Conservation (phyloP, 2,888 invertebrate species). For the Liopterus haemorrhoidalis region DNA sequence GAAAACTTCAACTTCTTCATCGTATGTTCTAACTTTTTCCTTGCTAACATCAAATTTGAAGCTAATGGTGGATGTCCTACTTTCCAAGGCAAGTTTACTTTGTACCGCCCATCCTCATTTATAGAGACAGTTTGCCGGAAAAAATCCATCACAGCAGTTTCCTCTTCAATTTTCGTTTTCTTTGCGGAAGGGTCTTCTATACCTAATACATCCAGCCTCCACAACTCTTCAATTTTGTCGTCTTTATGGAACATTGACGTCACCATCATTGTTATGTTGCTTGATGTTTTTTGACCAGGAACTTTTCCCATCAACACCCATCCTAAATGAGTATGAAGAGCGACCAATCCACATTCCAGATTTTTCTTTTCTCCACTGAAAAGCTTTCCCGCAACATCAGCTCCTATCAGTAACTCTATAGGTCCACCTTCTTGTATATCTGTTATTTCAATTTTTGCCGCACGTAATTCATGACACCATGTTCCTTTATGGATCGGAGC, state of each 20-base stretch:
- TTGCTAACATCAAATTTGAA: conserved; percentile 12
- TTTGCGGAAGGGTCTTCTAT: conserved; percentile 8
- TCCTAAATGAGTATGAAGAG: conserved; percentile 26
- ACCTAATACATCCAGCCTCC: conserved; percentile 5
- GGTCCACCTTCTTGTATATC: conserved; percentile 9
- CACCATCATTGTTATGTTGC: conserved; percentile 4
- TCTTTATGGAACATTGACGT: conserved; percentile 17
- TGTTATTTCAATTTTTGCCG: not conserved
- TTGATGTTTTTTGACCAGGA: not conserved
- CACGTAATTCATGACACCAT: conserved; percentile 7
- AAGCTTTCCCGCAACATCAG: conserved; percentile 20
- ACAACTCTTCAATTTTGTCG: conserved; percentile 12
- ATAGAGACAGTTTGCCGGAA: conserved; percentile 3
- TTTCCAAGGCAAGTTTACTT: conserved; percentile 21
- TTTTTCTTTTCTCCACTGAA: conserved; percentile 19
- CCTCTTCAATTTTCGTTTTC: not conserved
- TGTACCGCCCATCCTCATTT: conserved; percentile 16
- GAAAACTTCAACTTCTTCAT: not conserved
- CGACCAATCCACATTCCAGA: conserved; percentile 23
- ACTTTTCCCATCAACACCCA: conserved; percentile 26
- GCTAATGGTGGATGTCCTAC: conserved; percentile 20
- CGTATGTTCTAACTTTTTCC: conserved; percentile 5
- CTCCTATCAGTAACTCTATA: conserved; percentile 23
- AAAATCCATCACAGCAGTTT: not conserved
- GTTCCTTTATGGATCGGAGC: not conserved